Percentiles rank a stretch among this genome's conserved stretches.
Conservation (phyloP, 2,888 invertebrate genomes). For the Glyphotaelius pellucidus region DNA sequence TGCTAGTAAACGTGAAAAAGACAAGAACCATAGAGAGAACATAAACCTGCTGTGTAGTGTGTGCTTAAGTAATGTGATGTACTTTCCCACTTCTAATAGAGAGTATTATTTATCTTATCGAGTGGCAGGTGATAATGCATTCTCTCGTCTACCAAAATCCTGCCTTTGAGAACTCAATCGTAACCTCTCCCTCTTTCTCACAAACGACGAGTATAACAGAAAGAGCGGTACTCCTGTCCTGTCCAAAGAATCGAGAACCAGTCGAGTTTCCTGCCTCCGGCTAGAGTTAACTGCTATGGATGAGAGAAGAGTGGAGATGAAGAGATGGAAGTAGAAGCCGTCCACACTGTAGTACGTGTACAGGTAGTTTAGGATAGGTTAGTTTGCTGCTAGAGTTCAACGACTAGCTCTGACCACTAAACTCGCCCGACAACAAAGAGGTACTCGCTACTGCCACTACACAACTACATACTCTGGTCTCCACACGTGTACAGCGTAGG, state of each 20-base stretch:
- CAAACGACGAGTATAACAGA: not conserved
- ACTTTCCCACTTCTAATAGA: not conserved
- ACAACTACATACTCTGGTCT: not conserved
- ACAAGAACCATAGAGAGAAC: not conserved
- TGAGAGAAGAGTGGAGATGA: not conserved
- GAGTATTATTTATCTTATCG: too few species aligned
- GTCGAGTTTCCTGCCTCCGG: conserved; percentile 31
- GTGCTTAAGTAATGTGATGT: not conserved
- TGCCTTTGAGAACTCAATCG: not conserved
- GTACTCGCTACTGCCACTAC: not conserved
- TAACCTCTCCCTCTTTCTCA: not conserved
- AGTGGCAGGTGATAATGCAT: not conserved
- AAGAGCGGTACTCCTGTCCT: not conserved
- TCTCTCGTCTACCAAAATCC: not conserved
- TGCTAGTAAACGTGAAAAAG: not conserved
- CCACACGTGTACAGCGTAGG: not conserved
- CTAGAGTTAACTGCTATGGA: not conserved
- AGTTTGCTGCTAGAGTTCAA: conserved; percentile 47
- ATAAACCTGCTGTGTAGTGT: not conserved
- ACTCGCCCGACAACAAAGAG: conserved; percentile 21
- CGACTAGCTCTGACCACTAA: conserved; percentile 44
- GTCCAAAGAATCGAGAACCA: not conserved
- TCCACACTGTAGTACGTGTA: not conserved
- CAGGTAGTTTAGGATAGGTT: conserved; percentile 40
- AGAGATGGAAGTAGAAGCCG: not conserved